A percentile compares a stretch with the other conserved stretches of the same genome.
phyloP scores from a whole-genome alignment of 2,113 vertebrate species.

The Eira barbara region DNA sequence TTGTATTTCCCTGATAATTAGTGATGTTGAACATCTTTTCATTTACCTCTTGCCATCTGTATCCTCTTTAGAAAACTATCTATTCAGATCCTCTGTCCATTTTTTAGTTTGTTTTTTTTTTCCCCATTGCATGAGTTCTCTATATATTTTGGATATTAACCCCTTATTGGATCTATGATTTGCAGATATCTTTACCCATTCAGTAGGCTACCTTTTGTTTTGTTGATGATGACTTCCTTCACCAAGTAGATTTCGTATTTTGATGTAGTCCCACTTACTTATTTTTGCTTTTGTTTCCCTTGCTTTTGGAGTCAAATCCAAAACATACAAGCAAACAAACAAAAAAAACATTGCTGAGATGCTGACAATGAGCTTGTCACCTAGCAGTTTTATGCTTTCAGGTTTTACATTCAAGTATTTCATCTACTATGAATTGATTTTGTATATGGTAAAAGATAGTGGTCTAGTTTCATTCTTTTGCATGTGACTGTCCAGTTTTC shows the following conservation, averaged over 20 bases:
- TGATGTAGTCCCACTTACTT: neutral
- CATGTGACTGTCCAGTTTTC: neutral
- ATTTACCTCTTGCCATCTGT: neutral
- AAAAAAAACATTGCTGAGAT: neutral
- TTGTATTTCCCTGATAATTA: neutral
- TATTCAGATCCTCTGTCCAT: neutral
- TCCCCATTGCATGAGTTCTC: neutral
- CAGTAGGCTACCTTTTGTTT: neutral
- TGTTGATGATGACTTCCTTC: neutral
- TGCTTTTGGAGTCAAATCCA: neutral
- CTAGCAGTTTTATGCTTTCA: neutral
- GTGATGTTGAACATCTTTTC: neutral
- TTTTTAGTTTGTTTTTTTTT: neutral
- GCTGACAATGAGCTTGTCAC: neutral
- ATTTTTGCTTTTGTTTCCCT: neutral
- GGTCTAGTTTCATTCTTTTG: neutral
- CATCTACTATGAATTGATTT: neutral
- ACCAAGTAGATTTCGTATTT: neutral
- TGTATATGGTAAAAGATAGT: neutral
- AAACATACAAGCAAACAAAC: neutral
- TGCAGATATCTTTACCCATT: neutral
- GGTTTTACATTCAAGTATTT: neutral
- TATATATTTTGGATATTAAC: neutral
- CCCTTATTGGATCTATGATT: neutral
- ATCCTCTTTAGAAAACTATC: neutral